Evolutionary conservation across 2,797 vertebrate genomes (phyloP).

Genomic region (Echeneis naucrates): DNA sequence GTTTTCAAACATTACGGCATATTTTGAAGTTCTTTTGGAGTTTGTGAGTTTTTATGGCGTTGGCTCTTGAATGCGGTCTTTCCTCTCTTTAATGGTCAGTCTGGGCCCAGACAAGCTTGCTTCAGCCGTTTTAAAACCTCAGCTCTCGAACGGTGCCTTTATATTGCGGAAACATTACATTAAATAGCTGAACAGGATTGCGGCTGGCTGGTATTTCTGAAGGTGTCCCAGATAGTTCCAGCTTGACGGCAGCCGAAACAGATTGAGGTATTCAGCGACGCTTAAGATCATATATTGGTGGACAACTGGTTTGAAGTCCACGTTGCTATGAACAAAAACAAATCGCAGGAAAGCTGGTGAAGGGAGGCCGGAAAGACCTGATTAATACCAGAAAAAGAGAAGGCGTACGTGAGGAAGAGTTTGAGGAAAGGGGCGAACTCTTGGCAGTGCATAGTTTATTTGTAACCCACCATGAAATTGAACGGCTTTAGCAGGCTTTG

Average conservation of each 20-base stretch:
- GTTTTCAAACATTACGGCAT: conserved; percentile 85
- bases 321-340: conserved; percentile 76
- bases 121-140: conserved; percentile 85
- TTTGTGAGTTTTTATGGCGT: conserved; percentile 85
- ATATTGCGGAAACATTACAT: conserved; percentile 89
- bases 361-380: conserved; percentile 77
- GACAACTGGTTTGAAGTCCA: conserved; percentile 66
- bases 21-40: conserved; percentile 86
- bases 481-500: conserved; percentile 78
- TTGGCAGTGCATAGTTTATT: conserved; percentile 78
- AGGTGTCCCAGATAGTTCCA: conserved; percentile 76
- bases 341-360: conserved; percentile 69
- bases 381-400: conserved; percentile 78
- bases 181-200: conserved; percentile 80
- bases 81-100: conserved; percentile 86
- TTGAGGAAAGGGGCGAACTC: conserved; percentile 59
- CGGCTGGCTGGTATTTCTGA: conserved; percentile 71
- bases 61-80: conserved; percentile 82
- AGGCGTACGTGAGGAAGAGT: conserved; percentile 59
- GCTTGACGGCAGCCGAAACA: conserved; percentile 53
- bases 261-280: conserved; percentile 54
- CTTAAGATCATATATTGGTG: conserved; percentile 58
- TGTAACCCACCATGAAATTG: conserved; percentile 87
- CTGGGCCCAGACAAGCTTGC: conserved; percentile 82
- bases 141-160: conserved; percentile 78